phyloP scores from a whole-genome alignment of 2,888 invertebrate genomes.

The Eupithecia inturbata region DNA sequence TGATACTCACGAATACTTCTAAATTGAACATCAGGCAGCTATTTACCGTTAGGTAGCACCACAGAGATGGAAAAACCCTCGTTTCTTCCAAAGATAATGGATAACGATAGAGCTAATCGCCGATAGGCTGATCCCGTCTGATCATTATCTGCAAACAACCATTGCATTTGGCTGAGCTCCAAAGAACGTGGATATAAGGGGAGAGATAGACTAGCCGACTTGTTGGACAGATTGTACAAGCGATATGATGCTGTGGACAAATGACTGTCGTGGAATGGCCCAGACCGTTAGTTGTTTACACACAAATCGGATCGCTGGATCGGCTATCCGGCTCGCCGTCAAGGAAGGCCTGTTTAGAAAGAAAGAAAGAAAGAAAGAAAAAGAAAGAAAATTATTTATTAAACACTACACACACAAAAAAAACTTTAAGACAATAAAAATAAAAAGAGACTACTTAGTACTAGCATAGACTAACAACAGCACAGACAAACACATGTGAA shows the following conservation, averaged over 20 bases:
- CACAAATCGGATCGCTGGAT: no score
- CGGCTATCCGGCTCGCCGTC: no score
- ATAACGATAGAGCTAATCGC: constrained; percentile 10
- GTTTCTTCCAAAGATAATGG: constrained; percentile 11
- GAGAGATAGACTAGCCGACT: background rate
- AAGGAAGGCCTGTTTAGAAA: no score
- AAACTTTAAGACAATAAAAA: no score
- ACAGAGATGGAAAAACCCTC: background rate
- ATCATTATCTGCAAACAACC: constrained; percentile 19
- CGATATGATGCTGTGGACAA: no score
- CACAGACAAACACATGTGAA: no score
- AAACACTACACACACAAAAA: no score
- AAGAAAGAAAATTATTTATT: no score
- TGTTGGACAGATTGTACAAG: background rate
- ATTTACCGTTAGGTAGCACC: background rate
- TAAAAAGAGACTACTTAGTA: no score
- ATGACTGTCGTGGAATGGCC: background rate
- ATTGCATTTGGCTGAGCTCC: constrained; percentile 20
- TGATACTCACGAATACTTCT: background rate
- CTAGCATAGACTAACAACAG: no score
- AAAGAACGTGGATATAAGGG: background rate
- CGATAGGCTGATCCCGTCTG: constrained; percentile 5
- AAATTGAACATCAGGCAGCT: background rate
- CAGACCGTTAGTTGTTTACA: background rate
- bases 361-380: no score